Conservation (phyloP, 2,888 invertebrate genomes). For the Camponotus fellah region DNA sequence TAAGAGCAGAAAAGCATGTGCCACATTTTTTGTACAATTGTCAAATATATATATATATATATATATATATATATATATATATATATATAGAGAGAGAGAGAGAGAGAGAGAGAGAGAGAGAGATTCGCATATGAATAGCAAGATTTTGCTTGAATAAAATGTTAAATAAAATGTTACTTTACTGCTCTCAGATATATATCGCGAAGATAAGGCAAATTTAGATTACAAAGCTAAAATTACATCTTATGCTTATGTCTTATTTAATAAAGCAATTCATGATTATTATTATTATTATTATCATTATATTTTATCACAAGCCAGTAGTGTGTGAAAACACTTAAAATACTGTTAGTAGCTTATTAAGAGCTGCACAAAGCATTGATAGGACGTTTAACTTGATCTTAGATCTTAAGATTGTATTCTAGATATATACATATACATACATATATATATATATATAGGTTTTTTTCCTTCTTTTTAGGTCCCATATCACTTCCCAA, state of each 20-base stretch:
- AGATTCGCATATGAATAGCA: constrained; percentile 21
- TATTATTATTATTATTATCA: constrained; percentile 68
- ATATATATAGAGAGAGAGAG: too few species aligned
- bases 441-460: too few species aligned
- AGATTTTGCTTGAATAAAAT: constrained; percentile 59
- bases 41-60: constrained; percentile 53
- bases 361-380: constrained; percentile 71
- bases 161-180: constrained; percentile 41
- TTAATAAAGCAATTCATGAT: constrained; percentile 70
- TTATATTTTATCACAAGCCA: constrained; percentile 79
- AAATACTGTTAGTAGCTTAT: constrained; percentile 78
- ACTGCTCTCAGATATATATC: constrained; percentile 71
- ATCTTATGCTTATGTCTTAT: constrained; percentile 70
- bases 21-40: constrained; percentile 59
- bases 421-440: constrained; percentile 62
- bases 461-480: too few species aligned
- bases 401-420: constrained; percentile 68
- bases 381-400: constrained; percentile 75
- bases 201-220: constrained; percentile 79
- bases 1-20: constrained; percentile 64
- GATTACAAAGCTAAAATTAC: constrained; percentile 74
- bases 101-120: too few species aligned
- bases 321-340: constrained; percentile 77
- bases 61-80: too few species aligned
- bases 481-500: too few species aligned